phyloP scores from a whole-genome alignment of 2,888 invertebrate species.

The Drosophila suboccidentalis region DNA sequence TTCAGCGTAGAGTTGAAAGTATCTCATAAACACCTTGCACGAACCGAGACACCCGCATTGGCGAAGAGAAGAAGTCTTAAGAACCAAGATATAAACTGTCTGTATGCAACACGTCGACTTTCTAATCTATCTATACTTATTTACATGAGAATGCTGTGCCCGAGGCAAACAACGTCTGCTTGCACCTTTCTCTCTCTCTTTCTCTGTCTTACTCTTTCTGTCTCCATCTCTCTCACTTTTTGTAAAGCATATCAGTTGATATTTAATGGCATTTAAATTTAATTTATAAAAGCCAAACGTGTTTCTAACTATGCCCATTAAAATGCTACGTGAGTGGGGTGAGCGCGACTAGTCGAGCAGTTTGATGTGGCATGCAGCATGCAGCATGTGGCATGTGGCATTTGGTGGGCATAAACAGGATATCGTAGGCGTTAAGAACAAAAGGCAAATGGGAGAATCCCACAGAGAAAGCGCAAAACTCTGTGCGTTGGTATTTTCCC shows the following conservation, averaged over 20 bases:
- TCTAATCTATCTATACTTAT: constrained; percentile 46
- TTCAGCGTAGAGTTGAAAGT: constrained; percentile 45
- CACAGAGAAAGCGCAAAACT: constrained; percentile 63
- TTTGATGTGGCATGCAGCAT: constrained; percentile 6
- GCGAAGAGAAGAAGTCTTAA: background rate
- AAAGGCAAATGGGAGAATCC: constrained; percentile 42
- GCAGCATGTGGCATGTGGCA: constrained; percentile 30
- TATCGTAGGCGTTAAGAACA: constrained; percentile 73
- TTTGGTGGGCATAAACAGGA: constrained; percentile 48
- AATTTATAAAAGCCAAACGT: constrained; percentile 72
- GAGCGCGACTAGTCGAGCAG: constrained; percentile 1
- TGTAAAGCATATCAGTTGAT: constrained; percentile 51
- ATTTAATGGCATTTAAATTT: constrained; percentile 75
- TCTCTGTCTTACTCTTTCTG: constrained; percentile 3
- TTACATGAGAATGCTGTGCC: constrained; percentile 53
- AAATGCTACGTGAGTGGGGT: constrained; percentile 11
- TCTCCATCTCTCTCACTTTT: constrained; percentile 30
- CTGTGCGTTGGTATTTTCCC: constrained; percentile 74
- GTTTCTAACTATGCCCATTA: constrained; percentile 64
- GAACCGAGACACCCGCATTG: constrained; percentile 39
- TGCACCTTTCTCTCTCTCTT: constrained; percentile 43
- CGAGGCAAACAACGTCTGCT: constrained; percentile 22
- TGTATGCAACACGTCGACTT: constrained; percentile 10
- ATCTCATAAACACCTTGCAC: constrained; percentile 60
- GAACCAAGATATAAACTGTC: constrained; percentile 15